These are phyloP conservation scores for Monochamus alternatus DNA, from an alignment of 2,888 invertebrate species.

Conservation along the genomic window DNA sequence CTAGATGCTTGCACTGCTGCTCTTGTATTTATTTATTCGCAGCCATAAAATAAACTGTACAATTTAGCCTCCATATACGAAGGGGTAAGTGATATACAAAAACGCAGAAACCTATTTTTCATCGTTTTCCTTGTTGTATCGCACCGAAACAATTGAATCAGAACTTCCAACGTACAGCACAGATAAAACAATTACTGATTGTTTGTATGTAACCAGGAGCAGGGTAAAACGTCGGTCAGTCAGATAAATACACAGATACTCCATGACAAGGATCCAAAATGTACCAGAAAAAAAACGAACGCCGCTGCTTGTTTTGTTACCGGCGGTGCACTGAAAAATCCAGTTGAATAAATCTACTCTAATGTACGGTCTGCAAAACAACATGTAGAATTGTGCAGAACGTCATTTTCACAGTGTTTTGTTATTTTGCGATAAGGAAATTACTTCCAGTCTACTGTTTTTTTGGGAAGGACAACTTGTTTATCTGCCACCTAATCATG, in stretches of 20 bases:
- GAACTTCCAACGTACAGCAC: conserved; percentile 6
- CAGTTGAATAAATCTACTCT: neutral
- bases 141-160: conserved; percentile 7
- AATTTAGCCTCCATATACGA: neutral
- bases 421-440: neutral
- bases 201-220: neutral
- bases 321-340: neutral
- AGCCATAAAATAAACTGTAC: neutral
- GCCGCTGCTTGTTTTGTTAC: neutral
- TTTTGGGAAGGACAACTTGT: neutral
- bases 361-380: neutral
- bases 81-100: neutral
- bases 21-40: neutral
- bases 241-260: conserved; percentile 9
- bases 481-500: too few species aligned
- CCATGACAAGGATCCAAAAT: conserved; percentile 3
- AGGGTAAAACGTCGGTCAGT: conserved; percentile 6
- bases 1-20: too few species aligned
- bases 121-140: neutral
- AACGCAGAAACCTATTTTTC: neutral
- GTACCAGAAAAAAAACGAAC: conserved; percentile 2
- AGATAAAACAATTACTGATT: conserved; percentile 13
- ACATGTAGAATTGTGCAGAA: neutral
- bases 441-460: neutral
- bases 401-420: neutral